Base-by-base conservation (phyloP, 2,888 invertebrate species). In the Heliconius erato region DNA sequence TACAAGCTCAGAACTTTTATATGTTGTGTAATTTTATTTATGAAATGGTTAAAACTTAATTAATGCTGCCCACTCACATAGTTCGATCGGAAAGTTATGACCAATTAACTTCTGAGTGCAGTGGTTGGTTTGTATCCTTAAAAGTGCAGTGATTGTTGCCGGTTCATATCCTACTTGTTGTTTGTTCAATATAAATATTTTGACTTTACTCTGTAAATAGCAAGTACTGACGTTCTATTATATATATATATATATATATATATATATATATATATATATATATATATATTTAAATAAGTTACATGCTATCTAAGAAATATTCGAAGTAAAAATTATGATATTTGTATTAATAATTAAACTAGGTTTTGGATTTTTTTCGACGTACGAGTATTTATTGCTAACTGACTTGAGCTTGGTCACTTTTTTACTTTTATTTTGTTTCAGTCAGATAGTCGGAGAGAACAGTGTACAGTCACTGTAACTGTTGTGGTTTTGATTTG, bases 21-120 rank as follows among this genome's bases (percentile, higher is more conserved):
- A 76, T 54, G n/a, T 76, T 76, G 74, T n/a, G 59, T n/a, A 76
- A 76, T 76, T 59, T 78, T 78, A 65, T 78, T 78, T 78, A 65
- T 67, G 32, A 32, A 59, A 76, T 59, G 77, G 19, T 78, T 28
- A 28, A 44, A 40, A 78, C 65, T 40, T 65, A 44, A 78, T 78
- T 65, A 78, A 65, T 78, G 3, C 44, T 44, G 67, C 77, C 77
- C 77, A 78, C 77, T 63, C 77, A 28, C 23, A 23, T 7, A 35
- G 49, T 28, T 74, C 54, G 69, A 40, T 44, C 14, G 40, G 12
- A 71, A 71, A 71, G 40, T 71, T 40, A 71, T 40, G n/a, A 40
- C 26, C 67, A 67, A 28, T 67, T 26, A 67, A 67, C 65, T 16
- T 71, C 23, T 12, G 12, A 2, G 69, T n/a, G n/a, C 69, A 71